Base-by-base conservation (phyloP, 2,113 vertebrate genomes). In the Spheniscus mendiculus region DNA sequence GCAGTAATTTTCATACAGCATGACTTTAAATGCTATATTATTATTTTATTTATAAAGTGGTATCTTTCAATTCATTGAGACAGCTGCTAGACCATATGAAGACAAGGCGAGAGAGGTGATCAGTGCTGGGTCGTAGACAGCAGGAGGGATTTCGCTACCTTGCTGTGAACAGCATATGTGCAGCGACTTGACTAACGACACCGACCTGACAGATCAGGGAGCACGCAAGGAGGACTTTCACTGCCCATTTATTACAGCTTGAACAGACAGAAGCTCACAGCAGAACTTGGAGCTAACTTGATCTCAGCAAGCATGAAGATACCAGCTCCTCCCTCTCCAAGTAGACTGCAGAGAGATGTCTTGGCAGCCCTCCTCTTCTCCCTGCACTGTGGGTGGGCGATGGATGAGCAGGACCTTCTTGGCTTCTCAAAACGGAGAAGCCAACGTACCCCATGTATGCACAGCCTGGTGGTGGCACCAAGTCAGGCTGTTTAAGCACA, bases 381-480 rank as follows among this genome's bases (percentile, higher is more conserved):
- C 44, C 50, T 20, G 58, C 6, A 21, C 38, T 21, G 9, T 0
- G 1, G 12, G 32, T 6, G 7, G 67, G 73, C 4, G 1, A 19
- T 20, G 26, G 38, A 30, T 12, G 22, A 87, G 20, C 30, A 45
- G 73, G 32, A 80, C n/a, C 12, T 53, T 23, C 50, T 34, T 38
- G 45, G 22, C 17, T 59, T 23, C 45, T 29, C 36, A 45, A 56
- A 71, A 50, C 0, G 2, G 34, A 45, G 55, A 49, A 71, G 25
- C 25, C 62, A 36, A 23, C 17, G 14, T 17, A 15, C 5, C 30
- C 23, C 21, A 50, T 0, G 1, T 4, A 12, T 1, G 1, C 6
- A 9, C 2, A 40, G 32, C 16, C 53, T 11, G 18, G 8, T 3
- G 36, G 15, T 21, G 36, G 66, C 3, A n/a, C n/a, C 1, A 1